phyloP scores from a whole-genome alignment of 2,797 vertebrate genomes.

The Enteromius mattozi region DNA sequence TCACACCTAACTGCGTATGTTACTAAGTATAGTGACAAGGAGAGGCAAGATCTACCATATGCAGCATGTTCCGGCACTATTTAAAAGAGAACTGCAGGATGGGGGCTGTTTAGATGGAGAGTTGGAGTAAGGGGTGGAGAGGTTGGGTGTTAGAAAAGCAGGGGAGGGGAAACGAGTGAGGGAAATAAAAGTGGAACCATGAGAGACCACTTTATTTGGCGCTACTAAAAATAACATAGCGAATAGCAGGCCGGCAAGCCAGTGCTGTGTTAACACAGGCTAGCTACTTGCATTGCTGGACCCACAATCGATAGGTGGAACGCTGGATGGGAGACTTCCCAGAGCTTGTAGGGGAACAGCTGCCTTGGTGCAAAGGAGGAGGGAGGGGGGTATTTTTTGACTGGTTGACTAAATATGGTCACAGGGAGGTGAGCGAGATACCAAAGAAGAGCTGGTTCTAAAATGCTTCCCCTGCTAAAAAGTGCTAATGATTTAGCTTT shows the following conservation, averaged over 20 bases:
- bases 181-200: slow-evolving; percentile 68
- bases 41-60: slow-evolving; percentile 80
- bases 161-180: slow-evolving; percentile 14
- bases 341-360: slow-evolving; percentile 72
- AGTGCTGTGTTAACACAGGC: slow-evolving; percentile 66
- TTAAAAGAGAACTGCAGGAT: slow-evolving; percentile 69
- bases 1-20: slow-evolving; percentile 67
- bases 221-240: slow-evolving; percentile 86
- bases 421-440: slow-evolving; percentile 92
- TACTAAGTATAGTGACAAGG: slow-evolving; percentile 86
- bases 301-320: slow-evolving; percentile 92
- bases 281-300: slow-evolving; percentile 78
- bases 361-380: slow-evolving; percentile 50
- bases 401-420: slow-evolving; percentile 99
- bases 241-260: slow-evolving; percentile 82
- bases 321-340: slow-evolving; percentile 85
- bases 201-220: slow-evolving; percentile 92
- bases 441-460: slow-evolving; percentile 90
- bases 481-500: slow-evolving; percentile 75
- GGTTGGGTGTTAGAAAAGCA: slow-evolving; percentile 34
- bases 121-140: slow-evolving; percentile 12
- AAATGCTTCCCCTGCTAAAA: slow-evolving; percentile 91
- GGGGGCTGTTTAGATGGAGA: slow-evolving; percentile 39
- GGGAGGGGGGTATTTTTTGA: slow-evolving; percentile 91
- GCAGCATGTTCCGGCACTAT: slow-evolving; percentile 80